phyloP scores from a whole-genome alignment of 2,113 vertebrate genomes.

The Pycnonotus jocosus region DNA sequence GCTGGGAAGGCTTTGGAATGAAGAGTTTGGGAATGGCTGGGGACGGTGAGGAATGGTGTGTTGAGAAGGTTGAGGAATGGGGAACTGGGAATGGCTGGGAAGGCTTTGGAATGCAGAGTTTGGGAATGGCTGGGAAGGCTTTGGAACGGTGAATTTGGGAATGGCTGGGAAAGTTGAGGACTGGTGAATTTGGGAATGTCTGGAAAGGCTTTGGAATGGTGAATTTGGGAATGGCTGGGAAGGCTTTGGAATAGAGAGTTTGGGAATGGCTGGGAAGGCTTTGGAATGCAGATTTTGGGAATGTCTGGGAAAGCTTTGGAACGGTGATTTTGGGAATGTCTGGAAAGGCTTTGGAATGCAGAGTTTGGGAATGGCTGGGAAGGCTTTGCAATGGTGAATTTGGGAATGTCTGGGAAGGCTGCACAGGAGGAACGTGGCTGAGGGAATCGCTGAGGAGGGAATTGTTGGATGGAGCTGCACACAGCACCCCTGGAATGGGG shows the following conservation, averaged over 20 bases:
- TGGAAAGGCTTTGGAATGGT: background rate
- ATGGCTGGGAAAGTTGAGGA: too few species aligned
- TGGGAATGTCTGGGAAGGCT: background rate
- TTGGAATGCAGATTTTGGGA: background rate
- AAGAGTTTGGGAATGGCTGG: too few species aligned
- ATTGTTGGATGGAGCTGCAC: background rate
- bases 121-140: background rate
- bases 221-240: too few species aligned
- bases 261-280: background rate
- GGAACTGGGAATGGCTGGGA: too few species aligned
- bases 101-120: too few species aligned
- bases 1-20: too few species aligned
- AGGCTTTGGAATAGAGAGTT: too few species aligned
- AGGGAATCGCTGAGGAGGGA: background rate
- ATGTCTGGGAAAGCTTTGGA: too few species aligned
- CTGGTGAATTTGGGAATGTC: background rate
- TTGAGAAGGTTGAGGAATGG: too few species aligned
- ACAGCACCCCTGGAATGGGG: background rate
- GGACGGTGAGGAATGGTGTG: too few species aligned
- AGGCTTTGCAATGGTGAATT: background rate
- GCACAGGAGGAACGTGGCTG: rapidly evolving
- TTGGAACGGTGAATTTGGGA: background rate
- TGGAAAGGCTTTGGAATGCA: too few species aligned
- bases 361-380: background rate
- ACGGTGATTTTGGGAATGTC: too few species aligned